Base-by-base conservation (phyloP, 2,888 invertebrate genomes). In the Monochamus alternatus region DNA sequence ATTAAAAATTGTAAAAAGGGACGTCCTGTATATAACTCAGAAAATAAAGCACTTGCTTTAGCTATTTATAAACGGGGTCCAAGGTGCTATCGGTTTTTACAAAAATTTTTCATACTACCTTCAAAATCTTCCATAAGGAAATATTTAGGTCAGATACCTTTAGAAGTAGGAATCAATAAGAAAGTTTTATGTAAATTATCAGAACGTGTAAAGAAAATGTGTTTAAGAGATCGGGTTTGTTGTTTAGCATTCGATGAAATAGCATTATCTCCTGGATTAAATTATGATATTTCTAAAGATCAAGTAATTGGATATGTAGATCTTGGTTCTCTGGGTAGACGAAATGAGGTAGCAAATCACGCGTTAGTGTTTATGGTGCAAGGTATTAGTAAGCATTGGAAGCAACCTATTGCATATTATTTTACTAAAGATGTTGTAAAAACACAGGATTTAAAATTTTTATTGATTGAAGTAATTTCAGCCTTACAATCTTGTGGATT, bases 261-360 rank as follows among this genome's bases (percentile, higher is more conserved):
- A n/a, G 64, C 75, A 12, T 38, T 75, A 10, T 55, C 60, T n/a
- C 22, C 59, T 32, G 14, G 14, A 10, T 30, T 75, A 5, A 3
- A 52, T 43, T 75, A 67, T 38, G 44, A 65, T 44, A 51, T n/a
- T n/a, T 30, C 44, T 8, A 65, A 66, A 47, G 55, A 73, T 30
- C n/a, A 32, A 47, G 66, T 73, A 60, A 67, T 64, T 10, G 73
- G 73, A 22, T 73, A 73, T 68, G 69, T 63, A 51, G 73, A 73
- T 47, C 30, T 67, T 22, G 67, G 58, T 10, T 64, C 30, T 10
- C 52, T 66, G 31, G 63, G 52, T 31, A 68, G 68, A 14, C 55
- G 14, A n/a, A 31, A 68, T 32, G 64, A 71, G 60, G 66, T 76
- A 65, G 76, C 74, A n/a, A 67, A 77, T 71, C 77, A 77, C 43